Conservation (phyloP, 2,888 invertebrate genomes). For the Ariolimax columbianus region DNA sequence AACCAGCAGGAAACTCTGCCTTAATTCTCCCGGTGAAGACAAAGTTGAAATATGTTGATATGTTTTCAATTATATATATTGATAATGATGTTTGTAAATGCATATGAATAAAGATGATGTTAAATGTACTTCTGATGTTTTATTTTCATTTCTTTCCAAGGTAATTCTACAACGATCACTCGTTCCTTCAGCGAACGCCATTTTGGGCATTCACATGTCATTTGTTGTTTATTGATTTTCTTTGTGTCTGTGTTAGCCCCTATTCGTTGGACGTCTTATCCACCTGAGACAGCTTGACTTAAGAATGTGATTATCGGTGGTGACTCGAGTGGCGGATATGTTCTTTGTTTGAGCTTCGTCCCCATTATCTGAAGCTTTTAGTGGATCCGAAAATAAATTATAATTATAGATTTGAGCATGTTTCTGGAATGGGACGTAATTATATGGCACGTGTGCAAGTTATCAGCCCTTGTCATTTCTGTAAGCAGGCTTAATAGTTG, state of each 20-base stretch:
- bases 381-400: background rate
- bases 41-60: too few relatives aligned
- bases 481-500: background rate
- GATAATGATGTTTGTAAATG: too few relatives aligned
- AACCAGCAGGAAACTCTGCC: too few relatives aligned
- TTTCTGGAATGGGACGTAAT: background rate
- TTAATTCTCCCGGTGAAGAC: too few relatives aligned
- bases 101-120: too few relatives aligned
- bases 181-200: background rate
- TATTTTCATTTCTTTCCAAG: too few relatives aligned
- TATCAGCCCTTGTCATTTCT: background rate
- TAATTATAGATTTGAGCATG: background rate
- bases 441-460: background rate
- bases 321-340: background rate
- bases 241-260: background rate
- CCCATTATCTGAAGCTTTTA: background rate
- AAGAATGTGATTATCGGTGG: background rate
- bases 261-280: background rate
- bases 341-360: background rate
- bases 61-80: too few relatives aligned
- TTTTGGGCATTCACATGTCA: background rate
- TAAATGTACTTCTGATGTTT: too few relatives aligned
- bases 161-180: too few relatives aligned
- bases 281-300: background rate
- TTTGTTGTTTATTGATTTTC: background rate